A percentile compares a stretch with the other conserved stretches of the same genome.
phyloP scores from a whole-genome alignment of 2,888 invertebrate species.

The Aquatica leii region DNA sequence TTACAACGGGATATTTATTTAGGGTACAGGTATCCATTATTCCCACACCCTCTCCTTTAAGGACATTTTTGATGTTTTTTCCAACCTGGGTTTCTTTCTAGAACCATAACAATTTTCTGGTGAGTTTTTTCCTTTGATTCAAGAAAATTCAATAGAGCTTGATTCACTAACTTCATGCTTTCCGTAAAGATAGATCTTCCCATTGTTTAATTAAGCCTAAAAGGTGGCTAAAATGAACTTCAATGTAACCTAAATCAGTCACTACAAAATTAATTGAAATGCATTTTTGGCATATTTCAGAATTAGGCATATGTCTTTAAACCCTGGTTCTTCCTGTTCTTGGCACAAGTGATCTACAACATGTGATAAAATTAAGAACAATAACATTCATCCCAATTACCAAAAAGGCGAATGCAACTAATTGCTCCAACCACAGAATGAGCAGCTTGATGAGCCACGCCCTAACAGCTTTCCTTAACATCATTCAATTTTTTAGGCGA shows the following conservation, averaged over 20 bases:
- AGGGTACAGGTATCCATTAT: too few species aligned
- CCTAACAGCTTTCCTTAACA: too few species aligned
- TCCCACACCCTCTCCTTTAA: too few species aligned
- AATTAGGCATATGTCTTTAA: constrained; percentile 16
- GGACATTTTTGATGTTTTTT: too few species aligned
- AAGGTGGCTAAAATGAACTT: constrained; percentile 5
- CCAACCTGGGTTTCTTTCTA: not conserved
- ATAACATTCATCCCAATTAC: too few species aligned
- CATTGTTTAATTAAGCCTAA: not conserved
- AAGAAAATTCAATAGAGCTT: not conserved
- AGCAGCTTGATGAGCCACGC: too few species aligned
- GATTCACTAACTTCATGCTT: constrained; percentile 2
- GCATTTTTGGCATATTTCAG: constrained; percentile 17
- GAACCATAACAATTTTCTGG: constrained; percentile 6
- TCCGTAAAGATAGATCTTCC: constrained; percentile 8
- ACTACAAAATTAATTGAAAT: too few species aligned
- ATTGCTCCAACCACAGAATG: too few species aligned
- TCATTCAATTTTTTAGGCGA: too few species aligned
- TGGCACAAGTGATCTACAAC: constrained; percentile 12
- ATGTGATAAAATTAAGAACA: constrained; percentile 9
- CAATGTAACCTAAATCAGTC: constrained; percentile 14
- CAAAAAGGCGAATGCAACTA: too few species aligned
- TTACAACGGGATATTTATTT: too few species aligned
- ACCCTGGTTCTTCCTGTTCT: constrained; percentile 14
- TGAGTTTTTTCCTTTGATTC: constrained; percentile 6